phyloP scores from a whole-genome alignment of 2,888 invertebrate genomes.

The Euspilapteryx auroguttella region DNA sequence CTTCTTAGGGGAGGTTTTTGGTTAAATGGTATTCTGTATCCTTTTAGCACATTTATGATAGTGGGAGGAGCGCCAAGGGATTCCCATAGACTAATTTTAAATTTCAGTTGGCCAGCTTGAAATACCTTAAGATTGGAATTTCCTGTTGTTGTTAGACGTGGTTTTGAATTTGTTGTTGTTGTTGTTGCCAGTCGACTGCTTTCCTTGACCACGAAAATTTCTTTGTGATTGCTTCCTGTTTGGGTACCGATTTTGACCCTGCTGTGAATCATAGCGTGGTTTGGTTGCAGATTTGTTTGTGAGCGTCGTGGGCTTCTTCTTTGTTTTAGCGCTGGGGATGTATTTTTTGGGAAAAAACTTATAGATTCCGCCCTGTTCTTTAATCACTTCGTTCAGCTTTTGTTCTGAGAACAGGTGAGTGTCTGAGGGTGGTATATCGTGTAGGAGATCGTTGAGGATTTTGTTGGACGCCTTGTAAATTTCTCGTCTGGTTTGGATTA shows the following conservation, averaged over 20 bases:
- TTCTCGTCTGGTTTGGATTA: neutral
- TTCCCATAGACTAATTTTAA: neutral
- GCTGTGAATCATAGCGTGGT: no score
- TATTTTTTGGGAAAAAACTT: slow-evolving; percentile 8
- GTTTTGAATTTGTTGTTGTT: neutral
- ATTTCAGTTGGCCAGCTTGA: neutral
- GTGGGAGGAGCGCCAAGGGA: neutral
- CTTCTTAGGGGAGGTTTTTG: neutral
- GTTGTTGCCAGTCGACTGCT: neutral
- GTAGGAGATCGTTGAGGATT: slow-evolving; percentile 5
- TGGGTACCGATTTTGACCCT: neutral
- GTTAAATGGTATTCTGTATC: slow-evolving; percentile 4
- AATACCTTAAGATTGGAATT: neutral
- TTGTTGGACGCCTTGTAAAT: slow-evolving; percentile 7
- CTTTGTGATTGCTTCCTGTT: neutral
- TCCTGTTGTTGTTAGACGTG: no score
- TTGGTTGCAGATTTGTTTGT: neutral
- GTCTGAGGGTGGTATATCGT: slow-evolving; percentile 9
- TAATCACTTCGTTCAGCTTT: slow-evolving; percentile 6
- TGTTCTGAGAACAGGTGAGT: slow-evolving; percentile 9
- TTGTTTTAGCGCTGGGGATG: neutral
- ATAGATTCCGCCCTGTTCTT: slow-evolving; percentile 8
- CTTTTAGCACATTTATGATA: neutral
- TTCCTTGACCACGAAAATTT: neutral
- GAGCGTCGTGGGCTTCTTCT: no score